Percentiles rank a stretch among this genome's conserved stretches.
phyloP scores from a whole-genome alignment of 2,888 invertebrate species.

The Ephialtes manifestator region DNA sequence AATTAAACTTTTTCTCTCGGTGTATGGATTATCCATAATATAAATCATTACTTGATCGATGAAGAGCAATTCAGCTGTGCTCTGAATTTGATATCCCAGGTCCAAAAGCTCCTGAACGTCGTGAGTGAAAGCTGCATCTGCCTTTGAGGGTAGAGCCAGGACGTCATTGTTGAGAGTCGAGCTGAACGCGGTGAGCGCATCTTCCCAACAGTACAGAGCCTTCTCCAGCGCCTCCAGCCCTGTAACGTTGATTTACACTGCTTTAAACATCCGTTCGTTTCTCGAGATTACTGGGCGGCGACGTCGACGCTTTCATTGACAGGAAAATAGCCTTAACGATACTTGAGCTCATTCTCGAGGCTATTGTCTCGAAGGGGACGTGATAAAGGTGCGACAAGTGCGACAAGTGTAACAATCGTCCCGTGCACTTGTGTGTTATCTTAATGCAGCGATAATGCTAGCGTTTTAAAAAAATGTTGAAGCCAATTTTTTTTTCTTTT shows the following conservation, averaged over 20 bases:
- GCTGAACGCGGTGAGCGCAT: constrained; percentile 94
- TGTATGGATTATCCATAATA: no score
- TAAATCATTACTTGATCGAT: constrained; percentile 88
- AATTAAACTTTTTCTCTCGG: no score
- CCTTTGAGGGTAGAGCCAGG: constrained; percentile 92
- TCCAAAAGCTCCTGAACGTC: constrained; percentile 90
- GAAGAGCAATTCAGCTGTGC: constrained; percentile 95
- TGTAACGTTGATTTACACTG: constrained; percentile 81
- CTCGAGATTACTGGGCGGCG: constrained; percentile 49
- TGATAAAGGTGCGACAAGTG: constrained; percentile 19
- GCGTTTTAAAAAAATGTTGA: background rate
- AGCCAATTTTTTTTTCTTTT: background rate
- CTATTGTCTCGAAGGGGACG: constrained; percentile 34
- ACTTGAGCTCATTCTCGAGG: constrained; percentile 24
- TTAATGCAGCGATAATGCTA: background rate
- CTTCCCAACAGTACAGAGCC: constrained; percentile 98
- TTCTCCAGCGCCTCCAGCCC: constrained; percentile 97
- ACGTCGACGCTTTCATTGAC: constrained; percentile 60
- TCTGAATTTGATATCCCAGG: constrained; percentile 94
- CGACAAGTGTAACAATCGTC: constrained; percentile 25
- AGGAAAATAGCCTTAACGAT: constrained; percentile 36
- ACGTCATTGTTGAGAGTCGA: constrained; percentile 88
- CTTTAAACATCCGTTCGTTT: constrained; percentile 71
- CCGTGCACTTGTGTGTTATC: background rate
- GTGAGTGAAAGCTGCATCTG: constrained; percentile 93